Percentiles rank a stretch among this genome's conserved stretches.
Evolutionary conservation across 1,140 invertebrate genomes (phyloP).

Genomic region (Zaprionus gabonicus): DNA sequence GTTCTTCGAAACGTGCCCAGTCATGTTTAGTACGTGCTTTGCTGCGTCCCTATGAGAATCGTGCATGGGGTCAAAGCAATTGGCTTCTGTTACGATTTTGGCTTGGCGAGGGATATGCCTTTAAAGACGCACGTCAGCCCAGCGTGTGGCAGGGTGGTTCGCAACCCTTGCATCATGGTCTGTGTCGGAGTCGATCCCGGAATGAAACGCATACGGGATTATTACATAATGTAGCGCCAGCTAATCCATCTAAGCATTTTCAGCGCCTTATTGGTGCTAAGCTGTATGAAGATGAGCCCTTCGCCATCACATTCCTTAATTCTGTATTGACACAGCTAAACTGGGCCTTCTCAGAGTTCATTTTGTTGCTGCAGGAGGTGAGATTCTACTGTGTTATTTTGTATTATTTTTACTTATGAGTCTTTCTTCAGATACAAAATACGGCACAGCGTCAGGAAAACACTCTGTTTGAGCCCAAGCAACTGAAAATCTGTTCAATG

Average conservation of each 20-base stretch:
- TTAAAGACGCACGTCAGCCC: conserved; percentile 87
- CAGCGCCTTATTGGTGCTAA: conserved; percentile 84
- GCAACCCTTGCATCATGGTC: conserved; percentile 61
- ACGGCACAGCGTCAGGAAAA: conserved; percentile 86
- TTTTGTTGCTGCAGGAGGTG: conserved; percentile 94
- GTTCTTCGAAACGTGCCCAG: conserved; percentile 86
- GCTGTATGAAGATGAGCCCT: conserved; percentile 82
- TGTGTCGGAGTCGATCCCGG: conserved; percentile 77
- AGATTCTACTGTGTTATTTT: neutral
- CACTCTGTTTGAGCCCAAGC: conserved; percentile 88
- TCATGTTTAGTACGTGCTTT: conserved; percentile 88
- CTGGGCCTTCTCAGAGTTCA: conserved; percentile 95
- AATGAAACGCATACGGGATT: conserved; percentile 84
- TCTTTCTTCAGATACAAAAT: conserved; percentile 87
- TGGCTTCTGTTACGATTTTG: conserved; percentile 94
- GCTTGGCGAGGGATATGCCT: conserved; percentile 93
- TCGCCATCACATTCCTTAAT: conserved; percentile 89
- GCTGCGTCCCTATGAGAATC: conserved; percentile 91
- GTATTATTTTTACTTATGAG: conserved; percentile 14
- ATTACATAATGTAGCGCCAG: conserved; percentile 80
- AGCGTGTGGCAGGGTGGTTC: conserved; percentile 81
- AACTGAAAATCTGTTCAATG: conserved; percentile 93
- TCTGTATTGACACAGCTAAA: conserved; percentile 93
- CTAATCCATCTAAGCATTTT: conserved; percentile 79
- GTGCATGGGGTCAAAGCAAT: conserved; percentile 94